These are phyloP conservation scores for Drosophila navojoa DNA, from an alignment of 1,140 invertebrate genomes.

Conservation along the genomic window DNA sequence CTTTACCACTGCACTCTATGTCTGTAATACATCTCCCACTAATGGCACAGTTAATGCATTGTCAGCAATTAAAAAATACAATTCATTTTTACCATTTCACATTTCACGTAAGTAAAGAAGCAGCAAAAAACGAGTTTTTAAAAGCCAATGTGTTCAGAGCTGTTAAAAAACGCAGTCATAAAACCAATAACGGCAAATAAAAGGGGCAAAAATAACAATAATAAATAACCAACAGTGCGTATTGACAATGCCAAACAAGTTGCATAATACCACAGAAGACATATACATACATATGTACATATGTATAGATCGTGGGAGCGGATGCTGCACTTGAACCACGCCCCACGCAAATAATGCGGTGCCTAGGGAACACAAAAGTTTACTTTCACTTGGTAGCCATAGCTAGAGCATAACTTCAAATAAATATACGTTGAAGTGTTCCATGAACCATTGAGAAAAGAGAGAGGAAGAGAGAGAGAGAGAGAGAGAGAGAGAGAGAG, in stretches of 20 bases:
- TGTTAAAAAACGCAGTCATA: conserved; percentile 32
- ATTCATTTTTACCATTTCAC: conserved; percentile 22
- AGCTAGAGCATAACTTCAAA: too few species aligned
- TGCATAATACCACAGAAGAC: conserved; percentile 39
- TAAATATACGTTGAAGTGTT: too few species aligned
- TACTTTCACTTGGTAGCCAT: too few species aligned
- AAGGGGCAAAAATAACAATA: conserved; percentile 9
- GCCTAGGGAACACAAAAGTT: too few species aligned
- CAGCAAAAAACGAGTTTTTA: conserved; percentile 1
- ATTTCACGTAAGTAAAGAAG: background rate
- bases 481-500: too few species aligned
- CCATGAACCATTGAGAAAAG: too few species aligned
- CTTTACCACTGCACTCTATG: background rate
- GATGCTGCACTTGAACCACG: conserved; percentile 25
- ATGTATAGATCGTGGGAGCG: conserved; percentile 25
- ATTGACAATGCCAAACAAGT: conserved; percentile 28
- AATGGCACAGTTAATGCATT: background rate
- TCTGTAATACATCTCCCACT: too few species aligned
- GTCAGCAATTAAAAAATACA: conserved; percentile 9
- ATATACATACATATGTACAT: background rate
- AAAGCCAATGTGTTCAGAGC: conserved; percentile 24
- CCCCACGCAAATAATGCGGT: conserved; percentile 19
- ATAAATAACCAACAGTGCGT: conserved; percentile 26
- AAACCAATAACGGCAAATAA: conserved; percentile 29
- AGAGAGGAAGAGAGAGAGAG: too few species aligned